Percentiles rank a stretch among this genome's conserved stretches.
Evolutionary conservation across 2,797 vertebrate species (phyloP).

Genomic region (Melanotaenia pygmaea): DNA sequence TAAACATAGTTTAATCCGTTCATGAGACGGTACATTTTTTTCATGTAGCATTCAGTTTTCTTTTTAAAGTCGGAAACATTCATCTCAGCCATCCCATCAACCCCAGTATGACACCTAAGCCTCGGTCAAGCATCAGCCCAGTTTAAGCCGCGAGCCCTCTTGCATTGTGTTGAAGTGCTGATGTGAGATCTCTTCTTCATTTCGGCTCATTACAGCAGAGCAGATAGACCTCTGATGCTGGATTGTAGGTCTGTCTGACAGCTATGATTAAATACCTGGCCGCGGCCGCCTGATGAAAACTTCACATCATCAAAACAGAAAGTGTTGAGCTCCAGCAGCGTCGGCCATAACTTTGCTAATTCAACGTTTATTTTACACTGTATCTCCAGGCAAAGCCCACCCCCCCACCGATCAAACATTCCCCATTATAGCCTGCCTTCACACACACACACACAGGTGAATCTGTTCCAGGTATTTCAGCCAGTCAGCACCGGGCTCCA

Average conservation of each 20-base stretch:
- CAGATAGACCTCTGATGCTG: constrained; percentile 44
- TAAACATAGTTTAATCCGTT: not conserved
- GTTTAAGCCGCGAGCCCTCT: not conserved
- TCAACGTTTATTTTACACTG: constrained; percentile 36
- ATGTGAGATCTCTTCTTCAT: constrained; percentile 48
- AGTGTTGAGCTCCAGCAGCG: constrained; percentile 28
- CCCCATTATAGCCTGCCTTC: not conserved
- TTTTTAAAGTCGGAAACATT: not conserved
- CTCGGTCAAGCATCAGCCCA: not conserved
- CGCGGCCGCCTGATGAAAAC: constrained; percentile 44
- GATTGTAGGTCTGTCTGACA: constrained; percentile 61
- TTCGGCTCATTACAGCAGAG: constrained; percentile 51
- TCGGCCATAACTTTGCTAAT: constrained; percentile 39
- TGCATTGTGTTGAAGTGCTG: constrained; percentile 18
- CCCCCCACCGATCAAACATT: not conserved
- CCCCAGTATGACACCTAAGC: not conserved
- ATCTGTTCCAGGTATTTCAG: constrained; percentile 53
- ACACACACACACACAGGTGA: constrained; percentile 52
- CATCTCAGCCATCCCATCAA: constrained; percentile 9
- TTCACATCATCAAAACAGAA: constrained; percentile 64
- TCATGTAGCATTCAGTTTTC: not conserved
- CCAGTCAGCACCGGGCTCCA: constrained; percentile 65
- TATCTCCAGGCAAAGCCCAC: constrained; percentile 43
- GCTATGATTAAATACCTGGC: constrained; percentile 68
- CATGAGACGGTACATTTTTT: too few relatives aligned